Evolutionary conservation across 1,140 invertebrate genomes (phyloP), one percentile per base, ranked within the genome.

Genomic region (Caerostris extrusa): DNA sequence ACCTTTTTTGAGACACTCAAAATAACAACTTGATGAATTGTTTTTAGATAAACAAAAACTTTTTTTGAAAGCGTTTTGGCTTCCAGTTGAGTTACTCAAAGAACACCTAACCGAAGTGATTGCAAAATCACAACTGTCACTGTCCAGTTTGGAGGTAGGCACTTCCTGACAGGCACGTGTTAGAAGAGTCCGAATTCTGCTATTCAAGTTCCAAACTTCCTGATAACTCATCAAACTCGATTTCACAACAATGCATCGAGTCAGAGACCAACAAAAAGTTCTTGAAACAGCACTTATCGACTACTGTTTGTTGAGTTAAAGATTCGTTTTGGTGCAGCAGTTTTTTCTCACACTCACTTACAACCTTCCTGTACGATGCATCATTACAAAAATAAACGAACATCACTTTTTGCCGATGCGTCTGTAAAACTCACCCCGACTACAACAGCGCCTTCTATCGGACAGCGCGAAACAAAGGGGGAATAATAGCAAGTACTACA

Each of bases 401-500:
- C 86, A 60, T 81, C 85, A 87, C 58, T 81, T 93, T 87, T 93
- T 82, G 58, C 69, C 53, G 67, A 88, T 50, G 67, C 10, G 10
- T 88, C 67, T 7, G 53, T 34, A 34, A 81, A 56, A n/a, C 56
- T 64, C 17, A 50, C 83, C 61, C 55, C 14, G 55, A 1, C 83
- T 7, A 19, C 55, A 64, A 12, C 60, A 93, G 92, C 92, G 92
- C 83, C 92, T 71, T 71, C 92, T 93, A 56, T 8, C 86, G 92
- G 86, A 57, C 61, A 57, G 14, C 86, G 34, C 64, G 92, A 93
- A 93, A 93, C 92, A 93, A 93, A 85, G 82, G 69, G 92, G 71
- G 71, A 82, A 69, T 58, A 67, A 88, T 88, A 88, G 86, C 71
- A 60, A 92, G 90, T 77, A 57, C 34, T 34, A 34, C 34, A 34